Evolutionary conservation across 2,113 vertebrate species (phyloP).

Genomic region (Glareola pratincola): DNA sequence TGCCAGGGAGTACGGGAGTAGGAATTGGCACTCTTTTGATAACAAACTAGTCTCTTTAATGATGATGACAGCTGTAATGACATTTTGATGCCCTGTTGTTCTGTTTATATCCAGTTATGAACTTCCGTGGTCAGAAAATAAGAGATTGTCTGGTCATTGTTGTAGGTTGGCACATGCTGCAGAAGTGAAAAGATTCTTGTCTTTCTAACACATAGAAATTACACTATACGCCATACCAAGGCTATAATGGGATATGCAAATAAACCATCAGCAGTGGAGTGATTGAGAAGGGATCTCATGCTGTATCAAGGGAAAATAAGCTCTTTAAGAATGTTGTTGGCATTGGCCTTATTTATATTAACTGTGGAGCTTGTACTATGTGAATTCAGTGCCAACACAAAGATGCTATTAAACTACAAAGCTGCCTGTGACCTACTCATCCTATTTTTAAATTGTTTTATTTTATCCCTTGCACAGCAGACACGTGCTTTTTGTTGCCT

Average conservation of each 20-base stretch:
- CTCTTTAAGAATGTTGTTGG: background rate
- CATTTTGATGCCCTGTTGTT: background rate
- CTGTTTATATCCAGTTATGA: background rate
- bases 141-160: background rate
- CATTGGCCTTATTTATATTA: background rate
- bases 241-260: background rate
- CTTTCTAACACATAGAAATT: background rate
- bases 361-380: rapidly evolving
- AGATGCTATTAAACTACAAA: background rate
- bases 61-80: background rate
- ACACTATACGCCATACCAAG: background rate
- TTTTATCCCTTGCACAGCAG: background rate
- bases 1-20: rapidly evolving
- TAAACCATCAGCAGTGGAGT: background rate
- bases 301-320: background rate
- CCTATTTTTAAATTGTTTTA: rapidly evolving
- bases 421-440: background rate
- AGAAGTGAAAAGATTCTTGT: background rate
- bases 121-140: background rate
- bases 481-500: background rate
- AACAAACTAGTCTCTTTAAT: background rate
- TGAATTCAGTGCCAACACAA: background rate
- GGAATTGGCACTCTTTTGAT: background rate
- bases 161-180: background rate
- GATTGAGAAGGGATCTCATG: background rate